Base-by-base conservation (phyloP, 1,140 invertebrate species). In the Brachionus koreanus region DNA sequence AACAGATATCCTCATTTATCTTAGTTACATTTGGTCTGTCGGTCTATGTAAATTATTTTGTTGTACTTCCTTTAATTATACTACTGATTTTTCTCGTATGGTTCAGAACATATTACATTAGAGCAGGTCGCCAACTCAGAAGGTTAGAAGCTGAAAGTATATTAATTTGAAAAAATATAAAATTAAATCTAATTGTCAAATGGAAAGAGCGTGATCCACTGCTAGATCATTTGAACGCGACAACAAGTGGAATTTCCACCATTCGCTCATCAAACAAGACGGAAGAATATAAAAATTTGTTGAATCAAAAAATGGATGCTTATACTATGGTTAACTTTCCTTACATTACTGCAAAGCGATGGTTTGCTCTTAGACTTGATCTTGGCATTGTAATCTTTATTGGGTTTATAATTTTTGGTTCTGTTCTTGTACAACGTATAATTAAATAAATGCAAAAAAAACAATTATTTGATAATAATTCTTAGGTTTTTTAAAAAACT, bases 351-450 rank as follows among this genome's bases (percentile, higher is more conserved):
- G 67, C 39, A 7, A 37, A 69, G 25, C 16, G 67, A 37, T 69
- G 67, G 67, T 69, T 69, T 69, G 35, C 35, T 16, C 35, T 69
- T 19, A 69, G 67, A 69, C 25, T 69, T 9, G 67, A 69, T 69
- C 67, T 69, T 39, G 35, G n/a, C 10, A 69, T 43, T 19, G 67
- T 57, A 19, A 0, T 35, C 39, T 69, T 69, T 69, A 43, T 43
- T 19, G 25, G 16, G n/a, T 76, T 49, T 3, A 43, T 76, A 19
- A 39, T 69, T 33, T 69, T 16, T 16, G 67, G 35, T 7, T 69
- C 39, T 33, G 67, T 43, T 3, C 9, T 43, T 1, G 35, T 69
- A 16, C 67, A 37, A 16, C 7, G 35, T 69, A 39, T 19, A 43
- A 5, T 35, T 25, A 63, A 33, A 33, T 3, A 63, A n/a, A 10